These are phyloP conservation scores for Corella eumyota DNA, from an alignment of 23 tunicate genomes.

Conservation along the genomic window DNA sequence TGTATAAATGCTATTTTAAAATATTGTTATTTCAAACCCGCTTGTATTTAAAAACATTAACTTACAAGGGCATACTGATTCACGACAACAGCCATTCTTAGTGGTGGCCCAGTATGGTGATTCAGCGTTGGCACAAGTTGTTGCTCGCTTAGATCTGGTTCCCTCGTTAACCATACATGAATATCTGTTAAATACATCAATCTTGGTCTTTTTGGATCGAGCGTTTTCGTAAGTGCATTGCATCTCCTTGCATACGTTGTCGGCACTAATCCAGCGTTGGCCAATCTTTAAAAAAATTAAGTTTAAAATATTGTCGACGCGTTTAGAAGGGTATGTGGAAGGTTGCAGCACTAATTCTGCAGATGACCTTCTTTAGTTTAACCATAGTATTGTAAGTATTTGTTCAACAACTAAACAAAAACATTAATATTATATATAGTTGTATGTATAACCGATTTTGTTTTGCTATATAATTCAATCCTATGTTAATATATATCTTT, in stretches of 20 bases:
- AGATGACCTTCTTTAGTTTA: too few species aligned
- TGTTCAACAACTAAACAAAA: too few species aligned
- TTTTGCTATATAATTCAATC: too few species aligned
- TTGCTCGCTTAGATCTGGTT: neutral
- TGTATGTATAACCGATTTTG: too few species aligned
- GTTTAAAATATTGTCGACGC: too few species aligned
- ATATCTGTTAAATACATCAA: constrained; percentile 29
- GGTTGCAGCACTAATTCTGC: too few species aligned
- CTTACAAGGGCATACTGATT: constrained; percentile 69
- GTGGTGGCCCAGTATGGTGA: constrained; percentile 30
- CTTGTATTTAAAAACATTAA: neutral
- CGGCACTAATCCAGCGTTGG: constrained; percentile 29
- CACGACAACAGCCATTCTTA: constrained; percentile 45
- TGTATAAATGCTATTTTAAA: too few species aligned
- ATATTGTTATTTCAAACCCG: too few species aligned
- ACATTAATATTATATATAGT: too few species aligned
- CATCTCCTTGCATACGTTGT: constrained; percentile 44
- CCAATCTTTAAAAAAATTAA: constrained; percentile 16
- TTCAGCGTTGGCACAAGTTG: constrained; percentile 30
- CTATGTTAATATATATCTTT: neutral
- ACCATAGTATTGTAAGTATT: too few species aligned
- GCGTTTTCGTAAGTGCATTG: constrained; percentile 37
- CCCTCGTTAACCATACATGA: constrained; percentile 5
- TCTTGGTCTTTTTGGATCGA: constrained; percentile 16
- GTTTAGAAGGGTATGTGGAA: too few species aligned